Base-by-base conservation (phyloP, 1,140 invertebrate species). In the Zaprionus inermis region DNA sequence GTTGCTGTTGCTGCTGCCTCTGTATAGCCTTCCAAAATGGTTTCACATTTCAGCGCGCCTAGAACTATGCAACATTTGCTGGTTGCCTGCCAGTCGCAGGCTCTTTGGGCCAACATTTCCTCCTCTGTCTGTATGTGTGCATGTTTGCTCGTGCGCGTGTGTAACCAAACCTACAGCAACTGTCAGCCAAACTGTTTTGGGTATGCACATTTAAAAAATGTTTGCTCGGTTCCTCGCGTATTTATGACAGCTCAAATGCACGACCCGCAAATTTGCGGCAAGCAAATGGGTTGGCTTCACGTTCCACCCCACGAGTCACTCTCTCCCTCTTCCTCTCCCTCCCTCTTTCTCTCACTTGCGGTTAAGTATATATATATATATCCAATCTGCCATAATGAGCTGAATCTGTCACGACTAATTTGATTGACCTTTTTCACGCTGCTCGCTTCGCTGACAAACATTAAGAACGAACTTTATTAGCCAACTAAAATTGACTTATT, bases 21-120 rank as follows among this genome's bases (percentile, higher is more conserved):
- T 66, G 46, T 60, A 20, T 56, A 41, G 18, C 30, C 65, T 61
- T 51, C 52, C 51, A 63, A 74, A 84, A 80, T 80, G 81, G 73
- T 84, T 84, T 84, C 78, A 84, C 81, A 85, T 85, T 80, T 85
- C 81, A 85, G 81, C 81, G 81, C 81, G 81, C 77, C 73, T 73
- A 80, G 65, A 84, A 84, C 73, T 84, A 77, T 80, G 69, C 58
- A 65, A 68, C 73, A 77, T 74, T 70, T 66, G 20, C 38, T 66
- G 67, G 68, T 79, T 71, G 67, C 72, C 51, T 55, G 68, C 55
- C 61, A 76, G 61, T 64, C 73, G 64, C 63, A 76, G 57, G 22
- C 76, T 46, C 59, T 65, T 34, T 38, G 32, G 32, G 18, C 52
- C 24, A 16, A 5, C 34, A 55, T 16, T 46, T 28, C 18, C 46